Evolutionary conservation across 2,888 invertebrate species (phyloP).

Genomic region (Diogma glabrata): DNA sequence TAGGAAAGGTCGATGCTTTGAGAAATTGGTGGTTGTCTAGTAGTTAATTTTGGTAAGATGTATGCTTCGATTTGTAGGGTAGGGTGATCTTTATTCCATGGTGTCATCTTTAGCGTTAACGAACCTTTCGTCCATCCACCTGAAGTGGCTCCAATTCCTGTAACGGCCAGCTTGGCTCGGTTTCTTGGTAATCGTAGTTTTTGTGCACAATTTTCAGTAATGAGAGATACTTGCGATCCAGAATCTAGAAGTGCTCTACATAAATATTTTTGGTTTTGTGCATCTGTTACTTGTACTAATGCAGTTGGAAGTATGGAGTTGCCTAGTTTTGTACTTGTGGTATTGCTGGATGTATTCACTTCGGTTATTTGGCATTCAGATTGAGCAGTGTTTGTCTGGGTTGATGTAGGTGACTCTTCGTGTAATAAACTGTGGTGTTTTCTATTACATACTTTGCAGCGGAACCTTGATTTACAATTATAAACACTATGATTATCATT

Average conservation of each 20-base stretch:
- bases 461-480: not conserved
- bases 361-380: not conserved
- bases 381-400: not conserved
- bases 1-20: too few relatives aligned
- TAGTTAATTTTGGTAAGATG: too few relatives aligned
- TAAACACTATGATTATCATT: not conserved
- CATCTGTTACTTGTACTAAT: not conserved
- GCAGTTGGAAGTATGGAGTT: conserved; percentile 2
- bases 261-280: not conserved
- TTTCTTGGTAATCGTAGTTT: not conserved
- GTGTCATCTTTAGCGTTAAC: too few relatives aligned
- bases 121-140: too few relatives aligned
- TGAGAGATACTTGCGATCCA: not conserved
- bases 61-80: too few relatives aligned
- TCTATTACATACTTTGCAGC: not conserved
- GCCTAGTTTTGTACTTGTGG: not conserved
- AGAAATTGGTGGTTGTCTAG: too few relatives aligned
- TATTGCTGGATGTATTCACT: not conserved
- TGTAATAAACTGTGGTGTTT: not conserved
- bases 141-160: not conserved
- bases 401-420: not conserved
- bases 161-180: not conserved
- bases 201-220: not conserved
- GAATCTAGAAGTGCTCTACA: not conserved
- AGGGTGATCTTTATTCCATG: too few relatives aligned